Conservation (phyloP, 2,888 invertebrate genomes). For the Torymus auratus region DNA sequence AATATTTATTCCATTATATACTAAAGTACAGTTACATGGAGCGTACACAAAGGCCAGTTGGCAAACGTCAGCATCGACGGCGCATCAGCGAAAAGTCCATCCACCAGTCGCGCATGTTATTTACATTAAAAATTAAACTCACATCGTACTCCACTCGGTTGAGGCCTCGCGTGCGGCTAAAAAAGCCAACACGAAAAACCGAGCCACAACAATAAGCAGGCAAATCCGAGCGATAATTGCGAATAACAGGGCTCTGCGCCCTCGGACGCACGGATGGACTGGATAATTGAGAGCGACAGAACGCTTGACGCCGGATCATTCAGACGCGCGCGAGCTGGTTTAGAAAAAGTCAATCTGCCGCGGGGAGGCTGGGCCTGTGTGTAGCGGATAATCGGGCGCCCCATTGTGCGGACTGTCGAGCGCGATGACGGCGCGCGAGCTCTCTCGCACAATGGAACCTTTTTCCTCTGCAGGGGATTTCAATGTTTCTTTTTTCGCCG, state of each 20-base stretch:
- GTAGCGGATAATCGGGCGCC: constrained; percentile 33
- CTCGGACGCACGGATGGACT: neutral
- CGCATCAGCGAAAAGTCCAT: neutral
- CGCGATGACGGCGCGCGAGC: neutral
- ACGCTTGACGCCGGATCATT: constrained; percentile 3
- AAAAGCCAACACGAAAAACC: constrained; percentile 1
- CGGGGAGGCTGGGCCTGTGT: neutral
- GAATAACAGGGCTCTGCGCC: too few species aligned
- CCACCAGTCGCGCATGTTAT: neutral
- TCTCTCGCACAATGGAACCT: neutral
- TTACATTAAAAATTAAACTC: constrained; percentile 46
- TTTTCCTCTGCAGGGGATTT: too few species aligned
- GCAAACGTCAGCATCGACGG: neutral
- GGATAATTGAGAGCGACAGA: constrained; percentile 52
- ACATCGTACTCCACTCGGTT: neutral
- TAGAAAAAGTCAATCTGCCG: constrained; percentile 50
- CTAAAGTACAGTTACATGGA: too few species aligned
- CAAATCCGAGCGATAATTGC: constrained; percentile 36
- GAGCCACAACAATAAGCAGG: constrained; percentile 16
- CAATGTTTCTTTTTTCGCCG: neutral
- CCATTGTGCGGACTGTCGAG: constrained; percentile 2
- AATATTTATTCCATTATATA: too few species aligned
- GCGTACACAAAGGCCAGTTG: neutral
- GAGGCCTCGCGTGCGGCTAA: neutral
- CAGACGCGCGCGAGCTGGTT: neutral